These are phyloP conservation scores for Drosophila trichaetosa DNA, from an alignment of 2,888 invertebrate genomes.

Conservation along the genomic window DNA sequence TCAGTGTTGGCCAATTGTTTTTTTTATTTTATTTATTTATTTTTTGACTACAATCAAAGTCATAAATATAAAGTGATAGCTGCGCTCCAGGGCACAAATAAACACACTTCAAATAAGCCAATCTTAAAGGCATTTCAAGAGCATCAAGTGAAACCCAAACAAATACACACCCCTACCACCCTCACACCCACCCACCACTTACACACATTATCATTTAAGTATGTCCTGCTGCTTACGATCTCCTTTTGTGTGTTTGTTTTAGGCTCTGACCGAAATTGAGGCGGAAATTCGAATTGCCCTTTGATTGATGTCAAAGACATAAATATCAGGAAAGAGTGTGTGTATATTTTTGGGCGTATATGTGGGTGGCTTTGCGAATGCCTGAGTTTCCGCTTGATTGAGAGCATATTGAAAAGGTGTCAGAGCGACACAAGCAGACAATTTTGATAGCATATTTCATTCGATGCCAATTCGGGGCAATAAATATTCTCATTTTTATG, in stretches of 20 bases:
- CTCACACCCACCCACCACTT: background rate
- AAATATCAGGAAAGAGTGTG: slow-evolving; percentile 28
- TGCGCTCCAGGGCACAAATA: slow-evolving; percentile 48
- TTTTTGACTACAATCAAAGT: slow-evolving; percentile 53
- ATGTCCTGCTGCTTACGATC: slow-evolving; percentile 28
- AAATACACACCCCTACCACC: background rate
- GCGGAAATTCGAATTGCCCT: slow-evolving; percentile 56
- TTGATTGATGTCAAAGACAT: slow-evolving; percentile 73
- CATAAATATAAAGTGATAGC: slow-evolving; percentile 78
- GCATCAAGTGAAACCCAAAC: slow-evolving; percentile 20
- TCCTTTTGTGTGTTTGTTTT: slow-evolving; percentile 48
- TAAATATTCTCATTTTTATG: slow-evolving; percentile 64
- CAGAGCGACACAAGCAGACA: slow-evolving; percentile 69
- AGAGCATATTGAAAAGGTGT: slow-evolving; percentile 70
- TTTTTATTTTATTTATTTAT: slow-evolving; percentile 39
- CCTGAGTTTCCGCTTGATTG: slow-evolving; percentile 71
- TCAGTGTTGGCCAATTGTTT: slow-evolving; percentile 28
- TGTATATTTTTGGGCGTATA: slow-evolving; percentile 6
- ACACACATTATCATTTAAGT: slow-evolving; percentile 12
- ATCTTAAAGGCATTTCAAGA: slow-evolving; percentile 37
- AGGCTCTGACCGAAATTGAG: slow-evolving; percentile 33
- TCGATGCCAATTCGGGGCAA: slow-evolving; percentile 66
- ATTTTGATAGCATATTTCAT: slow-evolving; percentile 78
- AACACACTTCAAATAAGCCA: slow-evolving; percentile 32
- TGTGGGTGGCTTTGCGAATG: slow-evolving; percentile 30